Percentiles rank a stretch among this genome's conserved stretches.
Conservation (phyloP, 2,888 invertebrate species). For the Heliothis peltigera region DNA sequence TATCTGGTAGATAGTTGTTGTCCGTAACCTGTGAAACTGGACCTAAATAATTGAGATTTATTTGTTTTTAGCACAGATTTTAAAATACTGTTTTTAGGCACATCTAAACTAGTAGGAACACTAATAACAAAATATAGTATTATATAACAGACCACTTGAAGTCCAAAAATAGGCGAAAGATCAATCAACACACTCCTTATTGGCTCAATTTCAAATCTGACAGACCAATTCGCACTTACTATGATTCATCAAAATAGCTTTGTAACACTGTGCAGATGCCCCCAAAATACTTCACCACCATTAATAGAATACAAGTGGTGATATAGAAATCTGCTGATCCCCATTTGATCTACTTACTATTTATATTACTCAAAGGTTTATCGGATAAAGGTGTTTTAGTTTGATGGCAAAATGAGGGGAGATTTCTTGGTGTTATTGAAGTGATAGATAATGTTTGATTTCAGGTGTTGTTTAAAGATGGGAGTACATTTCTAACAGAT, state of each 20-base stretch:
- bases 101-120: too few species aligned
- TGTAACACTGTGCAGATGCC: background rate
- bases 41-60: too few species aligned
- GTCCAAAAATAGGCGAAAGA: background rate
- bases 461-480: too few species aligned
- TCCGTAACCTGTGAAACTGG: too few species aligned
- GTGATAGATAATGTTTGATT: too few species aligned
- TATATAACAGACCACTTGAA: too few species aligned
- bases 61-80: too few species aligned
- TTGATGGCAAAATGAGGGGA: slow-evolving; percentile 1
- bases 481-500: too few species aligned
- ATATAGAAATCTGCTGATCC: slow-evolving; percentile 30
- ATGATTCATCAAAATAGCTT: background rate
- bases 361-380: slow-evolving; percentile 20
- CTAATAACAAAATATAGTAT: too few species aligned
- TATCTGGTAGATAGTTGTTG: too few species aligned
- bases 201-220: background rate
- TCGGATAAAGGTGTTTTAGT: slow-evolving; percentile 24
- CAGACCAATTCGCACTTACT: background rate
- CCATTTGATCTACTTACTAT: slow-evolving; percentile 22
- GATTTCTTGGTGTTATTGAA: slow-evolving; percentile 1
- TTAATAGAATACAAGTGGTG: slow-evolving; percentile 30
- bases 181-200: background rate
- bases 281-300: slow-evolving; percentile 19
- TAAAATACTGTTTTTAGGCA: too few species aligned